A percentile compares a stretch with the other conserved stretches of the same genome.
Conservation (phyloP, 2,797 vertebrate species). For the Leucoraja ocellata region DNA sequence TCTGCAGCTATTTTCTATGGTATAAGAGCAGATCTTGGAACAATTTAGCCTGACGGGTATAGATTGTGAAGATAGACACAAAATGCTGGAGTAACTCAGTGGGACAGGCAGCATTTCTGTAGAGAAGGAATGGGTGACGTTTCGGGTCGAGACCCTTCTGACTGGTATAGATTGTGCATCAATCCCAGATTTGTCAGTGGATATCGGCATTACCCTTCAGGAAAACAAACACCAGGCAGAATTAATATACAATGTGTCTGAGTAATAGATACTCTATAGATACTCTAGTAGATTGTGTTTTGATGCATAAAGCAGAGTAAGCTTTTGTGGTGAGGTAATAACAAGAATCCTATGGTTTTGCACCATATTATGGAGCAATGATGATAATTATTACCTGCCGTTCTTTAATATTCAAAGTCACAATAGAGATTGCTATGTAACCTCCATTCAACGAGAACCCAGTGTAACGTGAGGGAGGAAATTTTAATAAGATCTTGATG, state of each 20-base stretch:
- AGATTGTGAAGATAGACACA: not conserved
- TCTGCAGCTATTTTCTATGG: too few species aligned
- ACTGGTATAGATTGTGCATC: not conserved
- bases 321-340: not conserved
- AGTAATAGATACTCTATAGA: not conserved
- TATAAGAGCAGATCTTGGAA: not conserved
- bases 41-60: not conserved
- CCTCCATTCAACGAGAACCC: too few species aligned
- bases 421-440: not conserved
- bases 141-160: too few species aligned
- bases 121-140: too few species aligned
- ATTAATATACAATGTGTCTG: not conserved
- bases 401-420: not conserved
- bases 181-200: not conserved
- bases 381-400: not conserved
- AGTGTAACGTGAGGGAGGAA: too few species aligned
- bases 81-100: too few species aligned
- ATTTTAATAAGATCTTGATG: too few species aligned
- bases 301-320: not conserved
- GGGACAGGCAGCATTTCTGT: too few species aligned
- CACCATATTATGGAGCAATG: not conserved
- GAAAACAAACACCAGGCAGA: not conserved
- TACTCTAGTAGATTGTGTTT: not conserved
- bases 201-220: too few species aligned
- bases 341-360: not conserved